These are phyloP conservation scores for Heliconius melpomene DNA, from an alignment of 1,140 invertebrate genomes.

Conservation along the genomic window DNA sequence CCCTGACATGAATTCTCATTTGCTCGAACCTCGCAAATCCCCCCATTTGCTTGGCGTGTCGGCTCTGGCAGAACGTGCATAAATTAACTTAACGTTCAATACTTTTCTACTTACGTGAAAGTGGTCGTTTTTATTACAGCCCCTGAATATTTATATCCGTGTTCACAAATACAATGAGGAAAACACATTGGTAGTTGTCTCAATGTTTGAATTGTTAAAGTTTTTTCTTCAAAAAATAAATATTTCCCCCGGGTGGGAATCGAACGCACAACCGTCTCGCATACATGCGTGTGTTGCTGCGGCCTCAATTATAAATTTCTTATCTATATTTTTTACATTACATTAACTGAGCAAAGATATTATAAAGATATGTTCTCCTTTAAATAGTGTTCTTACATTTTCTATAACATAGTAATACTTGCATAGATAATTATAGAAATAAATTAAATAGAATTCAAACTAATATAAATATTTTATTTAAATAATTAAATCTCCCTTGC, in stretches of 20 bases:
- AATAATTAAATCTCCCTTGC: too few relatives aligned
- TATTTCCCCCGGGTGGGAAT: neutral
- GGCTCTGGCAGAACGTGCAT: conserved; percentile 71
- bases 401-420: too few relatives aligned
- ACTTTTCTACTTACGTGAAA: conserved; percentile 75
- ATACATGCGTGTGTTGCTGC: too few relatives aligned
- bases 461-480: too few relatives aligned
- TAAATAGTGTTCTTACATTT: too few relatives aligned
- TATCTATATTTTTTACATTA: too few relatives aligned
- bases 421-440: too few relatives aligned
- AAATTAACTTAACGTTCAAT: conserved; percentile 78
- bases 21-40: conserved; percentile 57
- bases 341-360: too few relatives aligned
- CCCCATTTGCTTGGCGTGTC: conserved; percentile 49
- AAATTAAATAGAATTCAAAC: too few relatives aligned
- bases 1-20: conserved; percentile 55
- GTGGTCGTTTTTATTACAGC: conserved; percentile 69
- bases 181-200: conserved; percentile 5
- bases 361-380: too few relatives aligned
- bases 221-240: neutral
- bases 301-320: too few relatives aligned
- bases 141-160: conserved; percentile 68
- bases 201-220: neutral
- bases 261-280: too few relatives aligned
- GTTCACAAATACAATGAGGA: conserved; percentile 44